Evolutionary conservation across 2,113 vertebrate species (phyloP), one percentile per base, ranked within the genome.

Genomic region (Clupea harengus): DNA sequence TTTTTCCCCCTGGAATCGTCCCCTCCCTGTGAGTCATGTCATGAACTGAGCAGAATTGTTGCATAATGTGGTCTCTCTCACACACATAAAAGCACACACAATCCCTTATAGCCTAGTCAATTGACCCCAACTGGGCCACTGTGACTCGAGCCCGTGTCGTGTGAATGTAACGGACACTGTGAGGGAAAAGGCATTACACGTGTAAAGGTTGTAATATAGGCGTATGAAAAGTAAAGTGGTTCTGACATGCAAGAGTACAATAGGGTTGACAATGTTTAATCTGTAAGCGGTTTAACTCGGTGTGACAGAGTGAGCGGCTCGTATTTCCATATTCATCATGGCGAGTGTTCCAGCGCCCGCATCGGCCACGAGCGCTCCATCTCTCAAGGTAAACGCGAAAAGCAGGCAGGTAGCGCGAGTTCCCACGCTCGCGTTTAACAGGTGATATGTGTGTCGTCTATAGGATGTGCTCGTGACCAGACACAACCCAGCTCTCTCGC

Each of bases 301-400:
- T 9, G 39, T 67, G 81, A 54, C 72, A 60, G 60, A 32, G 47
- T 13, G 72, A 32, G 47, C 81, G 18, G 84, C 84, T 83, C 18
- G 47, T 78, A 10, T 47, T 60, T 86, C 46, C 45, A 15, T 83
- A 86, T 85, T 85, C 88, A 89, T 90, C 88, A 93, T 93, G 92
- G 91, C 92, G 89, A 89, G 90, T 83, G 86, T 80, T 83, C 28
- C 89, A 84, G 86, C 39, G 64, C 46, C 83, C n/a, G 52, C 87
- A 64, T 18, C 86, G n/a, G 83, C 85, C 28, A 83, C 87, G 20
- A 83, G 83, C 89, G 67, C 85, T 45, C 80, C 87, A 78, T 85
- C 87, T 28, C 78, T n/a, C 3, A 81, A 89, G 89, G 89, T 90
- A 90, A 86, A 88, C 10, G 15, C 72, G n/a, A 45, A 49, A 10